phyloP scores from a whole-genome alignment of 2,113 vertebrate species.

The Aix galericulata region DNA sequence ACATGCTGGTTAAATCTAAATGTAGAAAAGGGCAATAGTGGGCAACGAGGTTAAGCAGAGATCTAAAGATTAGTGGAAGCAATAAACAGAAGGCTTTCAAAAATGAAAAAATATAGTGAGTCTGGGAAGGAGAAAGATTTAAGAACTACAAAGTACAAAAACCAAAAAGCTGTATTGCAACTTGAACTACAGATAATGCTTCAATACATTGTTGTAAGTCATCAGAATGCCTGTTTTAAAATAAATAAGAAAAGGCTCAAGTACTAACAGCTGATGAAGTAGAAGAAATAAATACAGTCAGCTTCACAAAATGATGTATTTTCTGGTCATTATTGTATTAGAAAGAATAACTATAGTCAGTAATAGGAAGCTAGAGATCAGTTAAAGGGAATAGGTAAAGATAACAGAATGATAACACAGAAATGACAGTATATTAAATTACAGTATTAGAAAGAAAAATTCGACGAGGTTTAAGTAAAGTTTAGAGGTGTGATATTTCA shows the following conservation, averaged over 20 bases:
- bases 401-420: background rate
- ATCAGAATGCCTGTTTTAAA: background rate
- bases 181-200: background rate
- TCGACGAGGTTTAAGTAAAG: background rate
- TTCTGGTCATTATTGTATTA: background rate
- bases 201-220: background rate
- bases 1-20: conserved; percentile 37
- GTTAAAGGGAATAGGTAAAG: background rate
- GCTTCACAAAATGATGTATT: background rate
- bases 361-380: background rate
- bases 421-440: background rate
- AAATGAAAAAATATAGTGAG: conserved; percentile 42
- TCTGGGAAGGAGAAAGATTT: conserved; percentile 24
- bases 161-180: background rate
- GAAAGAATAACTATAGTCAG: background rate
- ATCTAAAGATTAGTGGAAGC: conserved; percentile 70
- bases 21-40: conserved; percentile 65
- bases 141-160: background rate
- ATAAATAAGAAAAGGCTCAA: background rate
- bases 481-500: background rate
- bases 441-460: too few relatives aligned
- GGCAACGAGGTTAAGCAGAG: conserved; percentile 69
- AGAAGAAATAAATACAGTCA: background rate
- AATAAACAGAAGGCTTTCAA: conserved; percentile 63
- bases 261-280: background rate